phyloP scores from a whole-genome alignment of 2,888 invertebrate species.

The Dryocosmus kuriphilus region DNA sequence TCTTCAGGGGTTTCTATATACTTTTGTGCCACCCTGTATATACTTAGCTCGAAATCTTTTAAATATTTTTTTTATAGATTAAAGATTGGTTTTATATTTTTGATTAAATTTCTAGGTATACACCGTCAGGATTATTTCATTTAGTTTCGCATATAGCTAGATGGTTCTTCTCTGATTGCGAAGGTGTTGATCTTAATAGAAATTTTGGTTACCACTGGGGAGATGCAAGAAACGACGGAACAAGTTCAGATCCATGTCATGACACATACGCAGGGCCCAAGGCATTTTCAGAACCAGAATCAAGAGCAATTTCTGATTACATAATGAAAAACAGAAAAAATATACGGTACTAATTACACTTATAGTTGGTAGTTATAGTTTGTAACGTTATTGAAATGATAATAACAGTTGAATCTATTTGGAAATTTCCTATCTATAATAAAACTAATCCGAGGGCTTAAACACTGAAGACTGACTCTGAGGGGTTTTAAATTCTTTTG shows the following conservation, averaged over 20 bases:
- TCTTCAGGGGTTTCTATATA: too few species aligned
- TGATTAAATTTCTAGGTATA: slow-evolving; percentile 43
- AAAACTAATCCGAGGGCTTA: too few species aligned
- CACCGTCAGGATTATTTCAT: slow-evolving; percentile 64
- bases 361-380: too few species aligned
- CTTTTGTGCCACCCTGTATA: too few species aligned
- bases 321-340: slow-evolving; percentile 79
- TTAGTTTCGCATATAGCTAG: slow-evolving; percentile 74
- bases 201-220: slow-evolving; percentile 89
- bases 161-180: slow-evolving; percentile 82
- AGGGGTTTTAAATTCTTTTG: too few species aligned
- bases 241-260: slow-evolving; percentile 85
- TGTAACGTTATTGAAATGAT: too few species aligned
- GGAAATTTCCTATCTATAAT: too few species aligned
- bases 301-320: slow-evolving; percentile 83
- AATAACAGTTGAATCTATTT: too few species aligned
- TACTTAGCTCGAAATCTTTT: too few species aligned
- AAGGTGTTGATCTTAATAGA: slow-evolving; percentile 88
- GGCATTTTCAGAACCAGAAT: slow-evolving; percentile 90
- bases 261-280: slow-evolving; percentile 86
- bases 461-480: too few species aligned
- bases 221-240: slow-evolving; percentile 79
- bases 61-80: too few species aligned
- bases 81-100: background rate
- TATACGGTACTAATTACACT: slow-evolving; percentile 69